Evolutionary conservation across 92 coral and sea anemone genomes (phyloP).

Genomic region (Bergia puertoricense): DNA sequence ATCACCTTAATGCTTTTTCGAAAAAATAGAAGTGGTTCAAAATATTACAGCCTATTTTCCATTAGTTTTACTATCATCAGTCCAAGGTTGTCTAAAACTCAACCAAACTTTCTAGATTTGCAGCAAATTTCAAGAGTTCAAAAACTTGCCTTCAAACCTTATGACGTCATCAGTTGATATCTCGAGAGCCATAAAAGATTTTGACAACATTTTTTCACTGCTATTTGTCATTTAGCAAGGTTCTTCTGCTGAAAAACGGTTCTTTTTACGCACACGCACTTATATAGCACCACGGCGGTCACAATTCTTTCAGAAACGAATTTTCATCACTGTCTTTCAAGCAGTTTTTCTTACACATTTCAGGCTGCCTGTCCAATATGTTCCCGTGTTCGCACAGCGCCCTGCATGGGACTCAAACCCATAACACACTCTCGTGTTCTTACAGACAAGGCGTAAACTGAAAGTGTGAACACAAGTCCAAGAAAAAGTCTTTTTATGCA

Average conservation of each 20-base stretch:
- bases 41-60: too few relatives aligned
- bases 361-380: constrained; percentile 3
- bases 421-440: constrained; percentile 1
- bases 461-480: constrained; percentile 7
- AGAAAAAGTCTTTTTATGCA: background rate
- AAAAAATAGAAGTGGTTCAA: too few relatives aligned
- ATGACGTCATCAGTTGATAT: too few relatives aligned
- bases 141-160: too few relatives aligned
- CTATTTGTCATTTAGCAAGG: background rate
- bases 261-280: background rate
- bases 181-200: too few relatives aligned
- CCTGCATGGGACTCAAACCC: background rate
- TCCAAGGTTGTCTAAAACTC: too few relatives aligned
- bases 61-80: too few relatives aligned
- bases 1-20: too few relatives aligned
- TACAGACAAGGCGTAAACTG: background rate
- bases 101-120: too few relatives aligned
- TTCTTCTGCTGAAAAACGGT: background rate
- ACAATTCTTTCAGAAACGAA: background rate
- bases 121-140: too few relatives aligned
- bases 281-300: background rate
- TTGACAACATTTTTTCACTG: too few relatives aligned
- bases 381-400: background rate
- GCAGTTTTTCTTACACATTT: constrained; percentile 4
- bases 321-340: constrained; percentile 1